Conservation (phyloP, 2,888 invertebrate genomes). For the Rhimphoctona megacephalus region DNA sequence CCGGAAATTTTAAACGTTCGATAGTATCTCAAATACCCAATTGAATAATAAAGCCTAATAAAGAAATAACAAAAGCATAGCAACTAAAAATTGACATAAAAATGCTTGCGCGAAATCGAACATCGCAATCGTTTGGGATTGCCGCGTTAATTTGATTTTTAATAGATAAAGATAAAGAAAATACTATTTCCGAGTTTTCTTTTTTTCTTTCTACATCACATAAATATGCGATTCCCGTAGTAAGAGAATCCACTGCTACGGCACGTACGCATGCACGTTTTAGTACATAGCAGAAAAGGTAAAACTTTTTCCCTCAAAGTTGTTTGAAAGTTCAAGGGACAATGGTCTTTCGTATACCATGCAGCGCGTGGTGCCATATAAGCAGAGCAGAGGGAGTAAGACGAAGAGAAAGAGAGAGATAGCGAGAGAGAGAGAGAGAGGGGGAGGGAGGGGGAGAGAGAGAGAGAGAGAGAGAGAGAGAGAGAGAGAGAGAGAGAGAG, state of each 20-base stretch:
- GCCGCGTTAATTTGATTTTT: background rate
- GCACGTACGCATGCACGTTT: slow-evolving; percentile 38
- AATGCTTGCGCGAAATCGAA: no score
- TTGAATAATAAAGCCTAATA: no score
- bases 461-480: slow-evolving; percentile 60
- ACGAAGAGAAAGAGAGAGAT: slow-evolving; percentile 56
- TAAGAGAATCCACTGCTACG: background rate
- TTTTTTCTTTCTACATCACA: background rate
- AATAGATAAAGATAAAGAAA: background rate
- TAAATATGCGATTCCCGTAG: background rate
- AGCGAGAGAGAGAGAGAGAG: slow-evolving; percentile 55
- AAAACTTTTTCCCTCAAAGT: slow-evolving; percentile 81
- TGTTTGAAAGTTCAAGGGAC: slow-evolving; percentile 83
- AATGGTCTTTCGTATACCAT: slow-evolving; percentile 80
- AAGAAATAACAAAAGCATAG: no score
- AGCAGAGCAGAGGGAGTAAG: slow-evolving; percentile 74
- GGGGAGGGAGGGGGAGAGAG: slow-evolving; percentile 68
- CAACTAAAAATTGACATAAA: no score
- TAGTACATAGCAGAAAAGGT: slow-evolving; percentile 36
- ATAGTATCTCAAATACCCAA: no score
- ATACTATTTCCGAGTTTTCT: background rate
- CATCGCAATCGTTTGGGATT: no score
- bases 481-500: no score
- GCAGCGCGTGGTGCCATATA: slow-evolving; percentile 58
- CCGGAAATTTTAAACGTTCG: background rate